Percentiles rank a stretch among this genome's conserved stretches.
Conservation (phyloP, 2,888 invertebrate species). For the Tridacna gigas region DNA sequence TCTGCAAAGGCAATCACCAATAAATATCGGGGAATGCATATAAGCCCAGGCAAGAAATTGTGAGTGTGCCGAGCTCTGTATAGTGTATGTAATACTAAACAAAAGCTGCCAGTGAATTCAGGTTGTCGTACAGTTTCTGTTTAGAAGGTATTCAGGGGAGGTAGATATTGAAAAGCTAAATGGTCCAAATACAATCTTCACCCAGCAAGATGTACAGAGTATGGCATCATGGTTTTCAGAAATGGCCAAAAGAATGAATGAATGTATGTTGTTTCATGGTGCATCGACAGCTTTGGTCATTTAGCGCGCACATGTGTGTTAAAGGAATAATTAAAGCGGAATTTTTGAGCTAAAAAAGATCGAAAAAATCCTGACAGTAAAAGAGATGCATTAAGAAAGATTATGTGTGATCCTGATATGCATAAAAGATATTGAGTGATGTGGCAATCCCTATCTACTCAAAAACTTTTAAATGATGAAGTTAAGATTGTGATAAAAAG, state of each 20-base stretch:
- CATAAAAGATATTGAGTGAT: too few species aligned
- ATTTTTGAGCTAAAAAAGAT: too few species aligned
- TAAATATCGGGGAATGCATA: conserved; percentile 21
- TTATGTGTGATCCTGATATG: too few species aligned
- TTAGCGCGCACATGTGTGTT: too few species aligned
- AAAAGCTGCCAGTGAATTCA: conserved; percentile 15
- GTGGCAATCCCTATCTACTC: too few species aligned
- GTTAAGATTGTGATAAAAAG: too few species aligned
- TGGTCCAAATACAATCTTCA: conserved; percentile 24
- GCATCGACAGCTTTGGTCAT: too few species aligned
- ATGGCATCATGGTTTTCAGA: conserved; percentile 34
- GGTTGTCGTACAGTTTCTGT: neutral
- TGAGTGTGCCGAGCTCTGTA: conserved; percentile 7
- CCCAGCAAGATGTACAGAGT: conserved; percentile 18
- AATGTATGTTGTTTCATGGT: too few species aligned
- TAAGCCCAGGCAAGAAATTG: conserved; percentile 22
- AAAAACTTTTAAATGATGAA: too few species aligned
- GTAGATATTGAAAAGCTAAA: conserved; percentile 11
- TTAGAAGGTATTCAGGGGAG: conserved; percentile 18
- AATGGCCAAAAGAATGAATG: conserved; percentile 50
- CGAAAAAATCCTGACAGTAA: too few species aligned
- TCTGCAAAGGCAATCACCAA: conserved; percentile 12
- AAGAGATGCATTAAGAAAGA: too few species aligned
- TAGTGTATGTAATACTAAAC: conserved; percentile 28
- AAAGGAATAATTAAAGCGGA: too few species aligned